phyloP scores from a whole-genome alignment of 2,113 vertebrate species.

The Bombycilla garrulus region DNA sequence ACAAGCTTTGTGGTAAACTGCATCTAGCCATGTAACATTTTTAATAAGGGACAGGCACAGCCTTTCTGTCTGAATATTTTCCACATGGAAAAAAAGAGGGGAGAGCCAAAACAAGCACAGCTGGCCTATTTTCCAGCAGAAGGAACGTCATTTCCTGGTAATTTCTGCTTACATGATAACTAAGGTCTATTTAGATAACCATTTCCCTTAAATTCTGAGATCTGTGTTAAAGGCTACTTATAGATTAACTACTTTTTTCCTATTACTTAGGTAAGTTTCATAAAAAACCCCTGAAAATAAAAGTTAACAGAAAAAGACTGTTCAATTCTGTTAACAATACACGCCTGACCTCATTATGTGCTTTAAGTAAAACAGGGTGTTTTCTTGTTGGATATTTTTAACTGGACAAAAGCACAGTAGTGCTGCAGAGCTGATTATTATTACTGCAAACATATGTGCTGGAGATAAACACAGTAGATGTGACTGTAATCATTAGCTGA shows the following conservation, averaged over 20 bases:
- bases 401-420: conserved; percentile 31
- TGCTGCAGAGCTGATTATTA: conserved; percentile 40
- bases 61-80: conserved; percentile 66
- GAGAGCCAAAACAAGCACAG: conserved; percentile 79
- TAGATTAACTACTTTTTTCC: background rate
- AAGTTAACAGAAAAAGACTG: background rate
- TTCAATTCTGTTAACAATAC: background rate
- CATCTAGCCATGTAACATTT: conserved; percentile 41
- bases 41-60: conserved; percentile 42
- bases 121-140: conserved; percentile 67
- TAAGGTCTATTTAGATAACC: conserved; percentile 71
- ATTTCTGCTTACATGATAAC: conserved; percentile 71
- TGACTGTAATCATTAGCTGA: conserved; percentile 24
- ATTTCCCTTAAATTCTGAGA: conserved; percentile 58
- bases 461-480: conserved; percentile 23
- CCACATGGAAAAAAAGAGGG: conserved; percentile 59
- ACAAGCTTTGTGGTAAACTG: background rate
- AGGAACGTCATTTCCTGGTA: conserved; percentile 73
- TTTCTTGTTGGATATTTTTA: conserved; percentile 35
- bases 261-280: conserved; percentile 20
- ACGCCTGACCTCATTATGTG: background rate
- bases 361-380: conserved; percentile 8
- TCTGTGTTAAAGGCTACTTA: conserved; percentile 3
- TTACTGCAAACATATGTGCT: background rate
- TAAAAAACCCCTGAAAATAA: background rate